These are phyloP conservation scores for Chaenogobius annularis DNA, from an alignment of 2,113 vertebrate species.

Conservation along the genomic window DNA sequence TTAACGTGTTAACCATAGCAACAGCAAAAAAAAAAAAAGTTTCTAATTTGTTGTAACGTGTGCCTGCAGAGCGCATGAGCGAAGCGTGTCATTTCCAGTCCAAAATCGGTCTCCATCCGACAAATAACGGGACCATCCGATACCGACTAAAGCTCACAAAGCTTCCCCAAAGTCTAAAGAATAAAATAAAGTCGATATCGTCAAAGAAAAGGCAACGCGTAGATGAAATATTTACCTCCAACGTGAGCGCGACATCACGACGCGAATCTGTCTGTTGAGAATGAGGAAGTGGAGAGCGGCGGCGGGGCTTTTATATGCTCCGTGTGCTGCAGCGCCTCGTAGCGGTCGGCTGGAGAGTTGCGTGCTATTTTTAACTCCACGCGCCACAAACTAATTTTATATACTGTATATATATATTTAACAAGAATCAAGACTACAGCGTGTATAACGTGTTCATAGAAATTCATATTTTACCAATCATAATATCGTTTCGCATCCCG, in stretches of 20 bases:
- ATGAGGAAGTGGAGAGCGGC: not conserved
- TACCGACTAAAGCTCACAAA: rapidly evolving
- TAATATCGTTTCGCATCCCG: no score
- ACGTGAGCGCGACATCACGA: rapidly evolving
- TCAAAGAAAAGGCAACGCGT: rapidly evolving
- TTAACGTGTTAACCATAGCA: no score
- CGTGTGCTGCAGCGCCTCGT: not conserved
- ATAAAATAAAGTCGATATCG: not conserved
- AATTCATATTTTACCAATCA: no score
- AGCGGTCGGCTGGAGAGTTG: not conserved
- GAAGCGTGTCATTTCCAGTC: not conserved
- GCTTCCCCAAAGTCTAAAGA: rapidly evolving
- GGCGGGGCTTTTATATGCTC: not conserved
- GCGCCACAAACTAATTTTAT: no score
- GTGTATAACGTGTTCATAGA: no score
- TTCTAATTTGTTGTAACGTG: not conserved
- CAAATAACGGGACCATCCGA: rapidly evolving
- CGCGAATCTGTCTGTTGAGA: rapidly evolving
- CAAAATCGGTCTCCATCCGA: slow-evolving; percentile 26
- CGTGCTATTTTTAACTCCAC: no score
- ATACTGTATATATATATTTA: no score
- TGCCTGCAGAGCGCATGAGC: not conserved
- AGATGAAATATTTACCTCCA: not conserved
- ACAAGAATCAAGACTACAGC: no score
- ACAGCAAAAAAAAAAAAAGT: no score